phyloP scores from a whole-genome alignment of 2,113 vertebrate genomes.

The Micromys minutus region DNA sequence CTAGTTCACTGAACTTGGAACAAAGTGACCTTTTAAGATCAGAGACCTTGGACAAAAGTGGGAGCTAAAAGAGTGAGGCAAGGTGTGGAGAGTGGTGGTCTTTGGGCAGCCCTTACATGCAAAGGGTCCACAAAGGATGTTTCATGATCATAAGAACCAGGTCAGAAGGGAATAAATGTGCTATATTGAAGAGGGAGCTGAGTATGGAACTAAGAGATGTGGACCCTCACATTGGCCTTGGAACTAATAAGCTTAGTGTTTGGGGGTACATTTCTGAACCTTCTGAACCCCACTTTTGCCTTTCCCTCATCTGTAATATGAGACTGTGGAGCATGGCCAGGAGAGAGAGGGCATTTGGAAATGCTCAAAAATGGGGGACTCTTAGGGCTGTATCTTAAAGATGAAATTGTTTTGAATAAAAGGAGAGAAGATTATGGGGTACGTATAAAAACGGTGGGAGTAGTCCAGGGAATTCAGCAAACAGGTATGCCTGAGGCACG shows the following conservation, averaged over 20 bases:
- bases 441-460: constrained; percentile 59
- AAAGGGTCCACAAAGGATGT: not conserved
- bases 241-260: not conserved
- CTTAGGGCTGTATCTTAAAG: constrained; percentile 25
- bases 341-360: not conserved
- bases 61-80: not conserved
- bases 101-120: not conserved
- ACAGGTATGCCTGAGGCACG: constrained; percentile 69
- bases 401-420: constrained; percentile 45
- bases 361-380: not conserved
- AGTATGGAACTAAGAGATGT: not conserved
- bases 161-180: not conserved
- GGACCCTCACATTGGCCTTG: constrained; percentile 2
- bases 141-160: not conserved
- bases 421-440: constrained; percentile 35
- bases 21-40: constrained; percentile 39
- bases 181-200: not conserved
- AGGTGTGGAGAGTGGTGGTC: not conserved
- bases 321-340: not conserved
- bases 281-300: not conserved
- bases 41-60: not conserved
- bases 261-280: not conserved
- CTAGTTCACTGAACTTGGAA: constrained; percentile 49
- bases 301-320: constrained; percentile 14
- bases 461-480: constrained; percentile 66